These are phyloP conservation scores for Etheostoma spectabile DNA, from an alignment of 2,113 vertebrate species.

Conservation along the genomic window DNA sequence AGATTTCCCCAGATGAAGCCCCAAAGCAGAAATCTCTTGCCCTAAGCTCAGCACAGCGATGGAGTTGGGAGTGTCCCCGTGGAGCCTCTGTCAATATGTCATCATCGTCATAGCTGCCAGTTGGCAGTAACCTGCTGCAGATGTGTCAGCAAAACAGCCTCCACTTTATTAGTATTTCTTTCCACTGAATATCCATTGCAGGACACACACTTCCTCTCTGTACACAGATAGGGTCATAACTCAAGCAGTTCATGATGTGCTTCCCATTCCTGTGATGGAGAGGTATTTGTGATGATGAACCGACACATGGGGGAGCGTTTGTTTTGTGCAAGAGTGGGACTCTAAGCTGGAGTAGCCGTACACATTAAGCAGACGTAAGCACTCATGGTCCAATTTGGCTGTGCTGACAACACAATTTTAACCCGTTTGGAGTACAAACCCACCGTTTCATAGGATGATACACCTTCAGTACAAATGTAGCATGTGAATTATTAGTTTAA, in stretches of 20 bases:
- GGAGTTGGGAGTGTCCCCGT: slow-evolving; percentile 65
- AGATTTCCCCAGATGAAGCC: slow-evolving; percentile 74
- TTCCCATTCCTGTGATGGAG: slow-evolving; percentile 49
- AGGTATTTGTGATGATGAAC: slow-evolving; percentile 64
- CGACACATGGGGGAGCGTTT: slow-evolving; percentile 54
- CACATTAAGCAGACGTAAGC: slow-evolving; percentile 54
- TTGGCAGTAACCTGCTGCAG: slow-evolving; percentile 69
- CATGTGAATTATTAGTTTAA: slow-evolving; percentile 67
- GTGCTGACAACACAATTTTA: slow-evolving; percentile 70
- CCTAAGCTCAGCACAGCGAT: slow-evolving; percentile 54
- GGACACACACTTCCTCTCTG: slow-evolving; percentile 33
- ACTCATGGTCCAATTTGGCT: slow-evolving; percentile 48
- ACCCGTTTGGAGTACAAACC: slow-evolving; percentile 52
- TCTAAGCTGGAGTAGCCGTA: slow-evolving; percentile 33
- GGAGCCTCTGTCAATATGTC: slow-evolving; percentile 81
- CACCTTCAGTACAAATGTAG: slow-evolving; percentile 58
- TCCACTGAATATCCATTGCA: slow-evolving; percentile 49
- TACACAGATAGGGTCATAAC: slow-evolving; percentile 39
- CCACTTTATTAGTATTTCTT: slow-evolving; percentile 61
- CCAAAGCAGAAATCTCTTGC: slow-evolving; percentile 69
- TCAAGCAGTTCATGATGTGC: slow-evolving; percentile 55
- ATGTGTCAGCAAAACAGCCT: slow-evolving; percentile 76
- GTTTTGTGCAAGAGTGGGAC: slow-evolving; percentile 43
- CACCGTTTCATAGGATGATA: slow-evolving; percentile 57
- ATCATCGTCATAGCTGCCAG: slow-evolving; percentile 77